Evolutionary conservation across 2,113 vertebrate species (phyloP).

Genomic region (Malurus elegans): DNA sequence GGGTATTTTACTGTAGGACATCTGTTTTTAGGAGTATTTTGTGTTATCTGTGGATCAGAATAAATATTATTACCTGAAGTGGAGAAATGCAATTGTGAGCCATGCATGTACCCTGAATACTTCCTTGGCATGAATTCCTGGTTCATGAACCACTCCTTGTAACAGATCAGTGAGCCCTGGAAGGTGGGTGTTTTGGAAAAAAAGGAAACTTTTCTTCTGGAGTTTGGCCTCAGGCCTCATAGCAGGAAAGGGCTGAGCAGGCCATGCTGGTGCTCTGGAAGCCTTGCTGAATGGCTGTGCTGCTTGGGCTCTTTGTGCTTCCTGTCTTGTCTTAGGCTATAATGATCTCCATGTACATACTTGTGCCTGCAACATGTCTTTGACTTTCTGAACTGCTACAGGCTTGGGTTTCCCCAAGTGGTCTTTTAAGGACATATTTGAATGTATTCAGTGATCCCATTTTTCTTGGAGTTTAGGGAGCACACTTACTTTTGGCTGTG

Average conservation of each 20-base stretch:
- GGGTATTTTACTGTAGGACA: not conserved
- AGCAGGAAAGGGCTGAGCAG: not conserved
- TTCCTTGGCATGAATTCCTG: not conserved
- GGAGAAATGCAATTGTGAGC: not conserved
- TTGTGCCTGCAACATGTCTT: not conserved
- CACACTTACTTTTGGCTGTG: not conserved
- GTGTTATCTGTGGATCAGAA: not conserved
- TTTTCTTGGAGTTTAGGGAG: not conserved
- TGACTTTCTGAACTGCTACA: not conserved
- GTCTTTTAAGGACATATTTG: not conserved
- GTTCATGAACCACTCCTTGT: not conserved
- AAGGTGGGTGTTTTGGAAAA: not conserved
- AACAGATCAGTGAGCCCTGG: not conserved
- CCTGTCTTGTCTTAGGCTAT: not conserved
- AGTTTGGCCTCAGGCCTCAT: not conserved
- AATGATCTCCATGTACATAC: not conserved
- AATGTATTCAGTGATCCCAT: not conserved
- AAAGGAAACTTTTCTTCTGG: not conserved
- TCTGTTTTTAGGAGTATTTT: not conserved
- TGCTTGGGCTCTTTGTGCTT: not conserved
- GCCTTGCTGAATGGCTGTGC: not conserved
- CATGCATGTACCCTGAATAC: not conserved
- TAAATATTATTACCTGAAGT: not conserved
- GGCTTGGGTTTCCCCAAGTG: not conserved
- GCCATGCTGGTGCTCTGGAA: not conserved